Base-by-base conservation (phyloP, 2,113 vertebrate genomes). In the Cyphomyrus plagiostoma region DNA sequence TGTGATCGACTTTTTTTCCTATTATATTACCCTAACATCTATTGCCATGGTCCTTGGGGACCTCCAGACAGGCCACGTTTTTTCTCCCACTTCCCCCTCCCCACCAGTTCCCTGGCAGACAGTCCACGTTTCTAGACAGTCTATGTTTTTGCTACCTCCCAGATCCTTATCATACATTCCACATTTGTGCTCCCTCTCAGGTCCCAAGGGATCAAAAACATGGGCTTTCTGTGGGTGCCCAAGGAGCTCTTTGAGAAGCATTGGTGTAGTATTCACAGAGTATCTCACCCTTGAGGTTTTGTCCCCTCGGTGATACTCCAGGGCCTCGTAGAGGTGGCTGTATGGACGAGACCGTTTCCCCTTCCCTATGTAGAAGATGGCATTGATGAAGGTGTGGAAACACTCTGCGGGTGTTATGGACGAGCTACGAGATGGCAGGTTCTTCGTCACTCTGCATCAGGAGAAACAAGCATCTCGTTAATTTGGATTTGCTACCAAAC, bases 281-380 rank as follows among this genome's bases (percentile, higher is more conserved):
- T 4, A 5, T 1, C 35, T 92, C 62, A 96, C 96, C 92, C 95
- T 96, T 3, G 94, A 92, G 0, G 93, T 96, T 26, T 93, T 95
- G 30, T 95, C 94, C 0, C 91, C 92, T 10, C 74, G 93, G 89
- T 92, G 94, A 91, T 96, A 96, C 48, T 95, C 94, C 66, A 98
- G 93, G 1, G 98, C 97, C 89, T 98, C 96, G 3, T 96, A 94
- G 17, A 99, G 93, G 91, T 99, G 98, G 53, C 93, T 93, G 89
- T 98, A 97, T 0, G 98, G 98, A 0, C 98, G 95, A 23, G 96
- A 94, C 0, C 97, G 96, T 0, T 97, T 98, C 80, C 98, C 97
- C 91, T 99, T 99, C 62, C 98, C 98, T 92, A 99, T 96, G 0
- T 98, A 99, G 95, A 99, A 99, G 92, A 99, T 93, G 88, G 97